Conservation (phyloP, 2,113 vertebrate species). For the Clarias batrachus region DNA sequence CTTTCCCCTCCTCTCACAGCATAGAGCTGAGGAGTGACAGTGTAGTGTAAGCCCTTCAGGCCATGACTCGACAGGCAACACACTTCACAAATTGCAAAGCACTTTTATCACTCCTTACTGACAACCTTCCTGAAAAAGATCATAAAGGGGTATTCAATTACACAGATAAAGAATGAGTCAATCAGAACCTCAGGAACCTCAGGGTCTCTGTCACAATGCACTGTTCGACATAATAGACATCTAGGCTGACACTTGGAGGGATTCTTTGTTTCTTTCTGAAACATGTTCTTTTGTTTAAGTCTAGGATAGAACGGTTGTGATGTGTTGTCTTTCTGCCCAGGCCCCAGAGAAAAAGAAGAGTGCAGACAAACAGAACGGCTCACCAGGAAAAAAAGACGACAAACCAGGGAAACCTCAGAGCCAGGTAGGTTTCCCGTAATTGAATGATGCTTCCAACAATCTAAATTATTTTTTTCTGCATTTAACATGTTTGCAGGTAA, state of each 20-base stretch:
- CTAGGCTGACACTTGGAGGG: conserved; percentile 18
- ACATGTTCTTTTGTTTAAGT: conserved; percentile 26
- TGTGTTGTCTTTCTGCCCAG: conserved; percentile 51
- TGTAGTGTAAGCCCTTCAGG: conserved; percentile 34
- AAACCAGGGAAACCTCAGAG: conserved; percentile 60
- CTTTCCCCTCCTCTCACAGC: background rate
- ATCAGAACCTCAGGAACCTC: conserved; percentile 35
- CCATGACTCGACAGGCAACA: conserved; percentile 41
- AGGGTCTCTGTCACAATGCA: conserved; percentile 39
- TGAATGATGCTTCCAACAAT: background rate
- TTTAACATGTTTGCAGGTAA: background rate
- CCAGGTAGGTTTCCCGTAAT: conserved; percentile 61
- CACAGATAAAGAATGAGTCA: conserved; percentile 41
- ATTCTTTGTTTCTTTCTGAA: conserved; percentile 31
- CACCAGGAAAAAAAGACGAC: conserved; percentile 64
- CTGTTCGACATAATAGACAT: conserved; percentile 33
- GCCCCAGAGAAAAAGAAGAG: conserved; percentile 66
- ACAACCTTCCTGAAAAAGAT: conserved; percentile 38
- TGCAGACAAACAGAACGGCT: conserved; percentile 68
- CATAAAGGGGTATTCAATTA: conserved; percentile 46
- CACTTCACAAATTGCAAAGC: conserved; percentile 49
- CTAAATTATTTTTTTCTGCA: background rate
- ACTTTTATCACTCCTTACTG: conserved; percentile 49
- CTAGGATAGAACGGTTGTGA: background rate
- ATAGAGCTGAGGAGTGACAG: conserved; percentile 30